Percentiles rank a stretch among this genome's conserved stretches.
These are phyloP conservation scores for Bombyx mandarina DNA, from an alignment of 1,140 invertebrate genomes.

Conservation along the genomic window DNA sequence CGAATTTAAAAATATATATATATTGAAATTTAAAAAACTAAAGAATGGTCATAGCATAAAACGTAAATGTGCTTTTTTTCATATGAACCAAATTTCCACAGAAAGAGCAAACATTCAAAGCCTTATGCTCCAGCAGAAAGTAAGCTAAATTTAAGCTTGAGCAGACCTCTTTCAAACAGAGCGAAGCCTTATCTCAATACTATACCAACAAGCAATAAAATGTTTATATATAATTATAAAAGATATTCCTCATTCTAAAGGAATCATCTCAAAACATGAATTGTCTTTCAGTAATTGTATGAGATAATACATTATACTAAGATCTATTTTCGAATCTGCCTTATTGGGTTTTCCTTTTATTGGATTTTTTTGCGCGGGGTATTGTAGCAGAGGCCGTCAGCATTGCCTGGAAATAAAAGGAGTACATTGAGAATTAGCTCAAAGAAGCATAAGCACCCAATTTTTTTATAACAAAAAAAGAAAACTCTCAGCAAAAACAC, in stretches of 20 bases:
- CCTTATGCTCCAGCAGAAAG: too few species aligned
- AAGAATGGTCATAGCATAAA: not conserved
- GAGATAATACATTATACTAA: too few species aligned
- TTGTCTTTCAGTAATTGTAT: too few species aligned
- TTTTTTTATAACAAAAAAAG: not conserved
- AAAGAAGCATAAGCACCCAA: constrained; percentile 39
- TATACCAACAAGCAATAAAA: too few species aligned
- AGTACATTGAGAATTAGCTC: constrained; percentile 46
- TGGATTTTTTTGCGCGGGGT: constrained; percentile 69
- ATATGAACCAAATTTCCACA: constrained; percentile 1
- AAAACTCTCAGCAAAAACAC: not conserved
- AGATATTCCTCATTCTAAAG: too few species aligned
- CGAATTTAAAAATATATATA: not conserved
- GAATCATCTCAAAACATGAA: too few species aligned
- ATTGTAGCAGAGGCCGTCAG: constrained; percentile 68
- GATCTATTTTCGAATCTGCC: constrained; percentile 2
- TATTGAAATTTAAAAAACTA: not conserved
- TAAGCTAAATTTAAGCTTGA: too few species aligned
- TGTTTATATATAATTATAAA: too few species aligned
- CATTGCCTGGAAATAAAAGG: constrained; percentile 68
- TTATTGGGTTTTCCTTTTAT: constrained; percentile 70
- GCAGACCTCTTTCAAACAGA: too few species aligned
- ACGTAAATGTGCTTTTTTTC: constrained; percentile 4
- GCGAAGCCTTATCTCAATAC: too few species aligned
- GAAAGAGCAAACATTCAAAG: too few species aligned